Evolutionary conservation across 2,113 vertebrate genomes (phyloP).

Genomic region (Canis aureus): DNA sequence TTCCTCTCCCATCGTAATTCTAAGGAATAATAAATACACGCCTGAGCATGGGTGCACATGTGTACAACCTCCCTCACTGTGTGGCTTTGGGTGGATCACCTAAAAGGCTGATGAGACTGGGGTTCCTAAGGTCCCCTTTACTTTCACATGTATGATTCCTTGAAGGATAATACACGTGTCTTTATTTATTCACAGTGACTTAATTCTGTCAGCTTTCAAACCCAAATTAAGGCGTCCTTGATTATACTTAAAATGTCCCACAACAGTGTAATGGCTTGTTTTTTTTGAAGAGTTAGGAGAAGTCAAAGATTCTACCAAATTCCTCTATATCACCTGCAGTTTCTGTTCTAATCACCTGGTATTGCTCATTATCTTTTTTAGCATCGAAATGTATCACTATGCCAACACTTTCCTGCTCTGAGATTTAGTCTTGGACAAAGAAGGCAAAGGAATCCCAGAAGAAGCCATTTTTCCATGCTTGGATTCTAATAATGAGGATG

Average conservation of each 20-base stretch:
- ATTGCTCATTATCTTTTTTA: conserved; percentile 80
- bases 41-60: too few species aligned
- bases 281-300: conserved; percentile 78
- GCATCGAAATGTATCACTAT: conserved; percentile 78
- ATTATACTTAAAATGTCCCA: conserved; percentile 68
- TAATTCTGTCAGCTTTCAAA: conserved; percentile 80
- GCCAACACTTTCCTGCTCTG: conserved; percentile 66
- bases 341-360: conserved; percentile 79
- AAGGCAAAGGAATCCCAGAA: conserved; percentile 70
- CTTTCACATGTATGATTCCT: neutral
- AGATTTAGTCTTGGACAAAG: conserved; percentile 75
- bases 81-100: neutral
- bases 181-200: conserved; percentile 84
- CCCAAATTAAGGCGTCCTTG: neutral
- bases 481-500: conserved; percentile 69
- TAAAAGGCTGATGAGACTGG: neutral
- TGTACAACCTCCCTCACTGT: neutral
- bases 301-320: conserved; percentile 74
- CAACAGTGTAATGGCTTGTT: conserved; percentile 74
- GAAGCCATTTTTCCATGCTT: conserved; percentile 67
- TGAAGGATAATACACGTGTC: conserved; percentile 58
- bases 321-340: conserved; percentile 52
- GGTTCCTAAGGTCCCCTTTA: neutral
- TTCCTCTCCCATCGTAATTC: neutral
- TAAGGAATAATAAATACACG: neutral